Evolutionary conservation across 2,888 invertebrate species (phyloP).

Genomic region (Anthophora plumipes): DNA sequence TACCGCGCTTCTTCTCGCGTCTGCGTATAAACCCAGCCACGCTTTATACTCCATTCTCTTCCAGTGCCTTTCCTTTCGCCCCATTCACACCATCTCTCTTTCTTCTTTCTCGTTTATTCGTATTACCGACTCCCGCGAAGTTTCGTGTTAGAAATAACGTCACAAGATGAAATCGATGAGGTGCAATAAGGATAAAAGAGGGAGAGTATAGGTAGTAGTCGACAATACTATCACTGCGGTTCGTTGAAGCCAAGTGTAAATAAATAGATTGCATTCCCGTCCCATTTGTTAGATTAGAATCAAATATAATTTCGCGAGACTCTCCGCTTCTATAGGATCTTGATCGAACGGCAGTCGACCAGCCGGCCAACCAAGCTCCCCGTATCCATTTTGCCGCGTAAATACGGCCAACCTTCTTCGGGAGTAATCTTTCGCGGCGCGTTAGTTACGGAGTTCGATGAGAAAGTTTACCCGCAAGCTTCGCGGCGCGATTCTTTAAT

Average conservation of each 20-base stretch:
- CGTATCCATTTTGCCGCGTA: slow-evolving; percentile 60
- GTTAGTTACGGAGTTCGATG: slow-evolving; percentile 57
- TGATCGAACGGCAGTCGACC: slow-evolving; percentile 34
- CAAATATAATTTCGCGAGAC: slow-evolving; percentile 81
- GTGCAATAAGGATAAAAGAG: slow-evolving; percentile 4
- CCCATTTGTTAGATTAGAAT: slow-evolving; percentile 83
- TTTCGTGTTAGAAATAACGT: slow-evolving; percentile 19
- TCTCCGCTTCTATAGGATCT: slow-evolving; percentile 40
- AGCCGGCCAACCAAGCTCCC: neutral
- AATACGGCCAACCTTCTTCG: slow-evolving; percentile 48
- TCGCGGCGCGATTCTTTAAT: slow-evolving; percentile 49
- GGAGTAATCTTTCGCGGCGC: slow-evolving; percentile 49
- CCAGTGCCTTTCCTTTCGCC: neutral
- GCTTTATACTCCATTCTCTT: neutral
- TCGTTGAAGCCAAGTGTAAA: slow-evolving; percentile 79
- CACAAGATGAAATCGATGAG: slow-evolving; percentile 45
- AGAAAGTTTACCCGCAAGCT: slow-evolving; percentile 41
- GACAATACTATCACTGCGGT: slow-evolving; percentile 72
- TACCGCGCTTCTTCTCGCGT: slow-evolving; percentile 36
- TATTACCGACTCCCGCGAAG: slow-evolving; percentile 19
- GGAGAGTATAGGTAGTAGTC: neutral
- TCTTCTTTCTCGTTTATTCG: neutral
- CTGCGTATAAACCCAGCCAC: slow-evolving; percentile 11
- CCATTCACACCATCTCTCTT: neutral
- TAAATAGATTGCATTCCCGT: slow-evolving; percentile 80